Conservation (phyloP, 2,113 vertebrate genomes). For the Cranoglanis bouderius region DNA sequence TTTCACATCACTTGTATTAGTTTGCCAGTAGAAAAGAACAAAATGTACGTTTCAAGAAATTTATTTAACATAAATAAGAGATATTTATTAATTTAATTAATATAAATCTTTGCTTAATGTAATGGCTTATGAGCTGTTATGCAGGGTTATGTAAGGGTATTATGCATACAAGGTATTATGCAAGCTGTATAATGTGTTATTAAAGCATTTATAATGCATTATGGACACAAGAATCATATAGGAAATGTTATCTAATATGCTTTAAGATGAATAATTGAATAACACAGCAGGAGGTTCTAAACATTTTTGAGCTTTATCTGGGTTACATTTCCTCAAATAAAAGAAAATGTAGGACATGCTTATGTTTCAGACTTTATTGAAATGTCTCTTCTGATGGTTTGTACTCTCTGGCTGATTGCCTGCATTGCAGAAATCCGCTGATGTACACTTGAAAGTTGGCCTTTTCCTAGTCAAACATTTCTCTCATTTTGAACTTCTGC, state of each 20-base stretch:
- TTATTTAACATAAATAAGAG: background rate
- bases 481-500: conserved; percentile 38
- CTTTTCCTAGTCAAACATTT: conserved; percentile 35
- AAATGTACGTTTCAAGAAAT: background rate
- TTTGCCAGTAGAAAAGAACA: background rate
- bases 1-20: background rate
- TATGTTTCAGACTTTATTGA: conserved; percentile 8
- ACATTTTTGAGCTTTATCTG: background rate
- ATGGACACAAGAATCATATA: background rate
- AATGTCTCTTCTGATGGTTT: conserved; percentile 6
- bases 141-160: background rate
- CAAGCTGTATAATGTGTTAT: background rate
- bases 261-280: background rate
- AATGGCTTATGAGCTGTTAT: background rate
- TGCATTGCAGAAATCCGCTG: conserved; percentile 10
- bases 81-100: background rate
- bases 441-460: conserved; percentile 30
- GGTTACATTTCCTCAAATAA: conserved; percentile 8
- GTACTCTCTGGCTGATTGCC: conserved; percentile 31
- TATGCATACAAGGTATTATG: background rate
- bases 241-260: background rate
- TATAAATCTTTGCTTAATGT: background rate
- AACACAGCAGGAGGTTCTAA: conserved; percentile 12
- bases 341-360: conserved; percentile 23
- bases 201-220: conserved; percentile 10